phyloP scores from a whole-genome alignment of 2,888 invertebrate genomes.

The Drosophila diplacantha region DNA sequence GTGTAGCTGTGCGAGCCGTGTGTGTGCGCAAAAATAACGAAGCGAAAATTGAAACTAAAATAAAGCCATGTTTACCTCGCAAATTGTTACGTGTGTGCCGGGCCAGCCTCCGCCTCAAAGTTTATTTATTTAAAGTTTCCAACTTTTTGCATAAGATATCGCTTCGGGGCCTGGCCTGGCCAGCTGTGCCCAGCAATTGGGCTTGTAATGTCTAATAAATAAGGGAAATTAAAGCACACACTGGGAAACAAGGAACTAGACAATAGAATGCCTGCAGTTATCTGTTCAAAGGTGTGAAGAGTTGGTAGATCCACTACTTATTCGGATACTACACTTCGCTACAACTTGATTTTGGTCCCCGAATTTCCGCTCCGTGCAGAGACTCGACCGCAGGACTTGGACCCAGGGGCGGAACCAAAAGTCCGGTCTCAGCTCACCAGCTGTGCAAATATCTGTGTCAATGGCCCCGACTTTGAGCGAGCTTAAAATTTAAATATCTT shows the following conservation, averaged over 20 bases:
- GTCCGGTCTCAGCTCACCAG: constrained; percentile 41
- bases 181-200: constrained; percentile 33
- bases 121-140: constrained; percentile 71
- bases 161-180: constrained; percentile 36
- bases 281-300: neutral
- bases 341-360: neutral
- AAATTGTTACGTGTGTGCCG: constrained; percentile 63
- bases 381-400: constrained; percentile 15
- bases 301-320: neutral
- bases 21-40: constrained; percentile 64
- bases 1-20: constrained; percentile 1
- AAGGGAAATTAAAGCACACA: constrained; percentile 50
- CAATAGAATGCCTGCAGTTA: too few relatives aligned
- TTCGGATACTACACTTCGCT: too few relatives aligned
- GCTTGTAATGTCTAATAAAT: constrained; percentile 54
- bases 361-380: constrained; percentile 3
- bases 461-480: constrained; percentile 49
- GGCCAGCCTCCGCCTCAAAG: constrained; percentile 40
- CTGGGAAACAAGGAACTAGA: neutral
- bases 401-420: constrained; percentile 18
- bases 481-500: constrained; percentile 50
- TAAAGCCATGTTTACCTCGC: constrained; percentile 71
- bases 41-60: constrained; percentile 73
- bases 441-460: constrained; percentile 67
- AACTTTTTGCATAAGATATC: constrained; percentile 63